These are phyloP conservation scores for Cynodonichthys magdalenae DNA, from an alignment of 2,797 vertebrate species.

Conservation along the genomic window DNA sequence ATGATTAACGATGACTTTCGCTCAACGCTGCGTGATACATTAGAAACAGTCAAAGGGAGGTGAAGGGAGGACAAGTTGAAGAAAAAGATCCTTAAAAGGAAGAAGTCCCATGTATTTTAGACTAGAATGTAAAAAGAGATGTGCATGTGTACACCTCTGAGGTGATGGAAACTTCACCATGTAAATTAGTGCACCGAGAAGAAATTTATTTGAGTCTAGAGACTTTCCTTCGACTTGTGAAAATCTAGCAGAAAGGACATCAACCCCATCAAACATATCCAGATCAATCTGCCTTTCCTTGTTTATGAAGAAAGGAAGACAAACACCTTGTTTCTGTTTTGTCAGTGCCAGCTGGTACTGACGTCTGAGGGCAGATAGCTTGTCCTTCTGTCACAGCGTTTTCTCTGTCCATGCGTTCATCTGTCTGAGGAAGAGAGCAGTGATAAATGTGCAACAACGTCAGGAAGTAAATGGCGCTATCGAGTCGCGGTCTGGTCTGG, in stretches of 20 bases:
- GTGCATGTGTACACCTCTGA: not conserved
- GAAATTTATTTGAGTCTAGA: not conserved
- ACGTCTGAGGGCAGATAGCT: slow-evolving; percentile 46
- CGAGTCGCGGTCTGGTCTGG: slow-evolving; percentile 65
- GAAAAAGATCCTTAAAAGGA: not conserved
- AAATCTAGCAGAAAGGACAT: not conserved
- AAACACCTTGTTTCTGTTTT: slow-evolving; percentile 17
- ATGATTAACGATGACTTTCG: slow-evolving; percentile 22
- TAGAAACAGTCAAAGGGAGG: slow-evolving; percentile 2
- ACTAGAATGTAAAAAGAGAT: slow-evolving; percentile 21
- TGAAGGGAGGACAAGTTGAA: no score
- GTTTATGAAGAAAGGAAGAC: slow-evolving; percentile 29
- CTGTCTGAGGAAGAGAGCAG: slow-evolving; percentile 45
- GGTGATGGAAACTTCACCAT: not conserved
- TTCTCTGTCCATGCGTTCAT: slow-evolving; percentile 42
- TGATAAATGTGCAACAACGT: slow-evolving; percentile 75
- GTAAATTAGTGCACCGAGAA: not conserved
- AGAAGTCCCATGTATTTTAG: slow-evolving; percentile 12
- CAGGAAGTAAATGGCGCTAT: slow-evolving; percentile 73
- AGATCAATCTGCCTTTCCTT: slow-evolving; percentile 5
- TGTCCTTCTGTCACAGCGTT: slow-evolving; percentile 41
- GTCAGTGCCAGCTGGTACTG: slow-evolving; percentile 57
- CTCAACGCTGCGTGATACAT: slow-evolving; percentile 15
- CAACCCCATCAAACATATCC: not conserved
- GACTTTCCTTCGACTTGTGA: not conserved